Percentiles rank a stretch among this genome's conserved stretches.
phyloP scores from a whole-genome alignment of 2,797 vertebrate species.

The Onychomys arenicola region DNA sequence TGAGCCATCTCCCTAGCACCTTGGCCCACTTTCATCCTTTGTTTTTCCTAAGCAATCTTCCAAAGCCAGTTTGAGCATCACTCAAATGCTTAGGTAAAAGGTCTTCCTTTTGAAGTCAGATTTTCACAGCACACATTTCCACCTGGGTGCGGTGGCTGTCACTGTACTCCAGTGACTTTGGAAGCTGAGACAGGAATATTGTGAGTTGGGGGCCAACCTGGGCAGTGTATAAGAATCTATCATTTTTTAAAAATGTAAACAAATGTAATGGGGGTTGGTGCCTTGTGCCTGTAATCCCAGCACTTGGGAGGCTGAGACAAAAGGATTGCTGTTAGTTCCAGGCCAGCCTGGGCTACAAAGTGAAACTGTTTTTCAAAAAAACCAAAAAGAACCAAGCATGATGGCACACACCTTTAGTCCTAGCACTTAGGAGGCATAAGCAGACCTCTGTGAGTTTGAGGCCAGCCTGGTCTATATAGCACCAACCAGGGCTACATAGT shows the following conservation, averaged over 20 bases:
- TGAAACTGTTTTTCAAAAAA: neutral
- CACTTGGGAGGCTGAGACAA: neutral
- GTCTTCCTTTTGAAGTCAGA: neutral
- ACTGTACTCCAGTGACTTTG: neutral
- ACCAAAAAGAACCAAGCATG: neutral
- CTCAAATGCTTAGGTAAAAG: neutral
- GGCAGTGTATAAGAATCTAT: neutral
- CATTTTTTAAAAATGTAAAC: neutral
- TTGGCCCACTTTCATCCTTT: neutral
- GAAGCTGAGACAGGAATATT: neutral
- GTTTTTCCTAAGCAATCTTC: neutral
- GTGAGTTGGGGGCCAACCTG: neutral
- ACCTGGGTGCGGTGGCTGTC: neutral
- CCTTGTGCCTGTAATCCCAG: neutral
- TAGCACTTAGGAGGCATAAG: neutral
- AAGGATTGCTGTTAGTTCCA: neutral
- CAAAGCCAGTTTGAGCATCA: neutral
- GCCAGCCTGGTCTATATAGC: neutral
- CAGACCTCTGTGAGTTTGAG: neutral
- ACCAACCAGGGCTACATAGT: neutral
- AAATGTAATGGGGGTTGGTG: neutral
- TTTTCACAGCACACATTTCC: neutral
- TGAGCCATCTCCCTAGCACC: neutral
- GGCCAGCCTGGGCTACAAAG: neutral
- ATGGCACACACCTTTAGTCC: neutral